Evolutionary conservation across 2,113 vertebrate species (phyloP), one percentile per base, ranked within the genome.

Genomic region (Neogale vison): DNA sequence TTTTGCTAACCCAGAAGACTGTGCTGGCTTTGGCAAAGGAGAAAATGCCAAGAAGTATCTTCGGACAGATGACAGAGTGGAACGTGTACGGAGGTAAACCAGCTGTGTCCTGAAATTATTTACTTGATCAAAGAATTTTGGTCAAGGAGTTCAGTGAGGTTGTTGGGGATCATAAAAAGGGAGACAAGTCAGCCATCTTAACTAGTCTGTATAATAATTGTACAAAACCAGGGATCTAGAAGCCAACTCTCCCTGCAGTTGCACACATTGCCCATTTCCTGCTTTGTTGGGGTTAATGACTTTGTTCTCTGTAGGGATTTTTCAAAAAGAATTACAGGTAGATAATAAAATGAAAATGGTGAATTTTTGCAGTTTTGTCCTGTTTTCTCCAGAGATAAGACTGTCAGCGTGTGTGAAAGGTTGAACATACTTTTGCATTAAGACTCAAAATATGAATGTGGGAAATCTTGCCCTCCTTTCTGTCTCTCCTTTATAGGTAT

Each of bases 1-100:
- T 10, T 99, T 99, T 98, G 94, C 1, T n/a, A 99, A 99, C 88
- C 98, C 98, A 34, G 99, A 99, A 98, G 99, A 99, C 93, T 39
- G 36, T 17, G 82, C 8, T 17, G 0, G 29, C 0, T 67, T 97
- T 63, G 98, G 96, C 52, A 99, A 98, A 89, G 98, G 98, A 0
- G 98, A 98, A 31, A 98, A 18, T 36, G 97, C 98, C 13, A 99
- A 99, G 97, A 99, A 99, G 65, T 98, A 77, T 36, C 18, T 99
- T 61, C 98, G 98, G n/a, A 98, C 97, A 13, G 99, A 99, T 95
- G 69, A 98, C 6, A 98, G 98, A 23, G 99, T 99, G 0, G 99
- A 99, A 84, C 99, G 99, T 3, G 99, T 98, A 0, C 98, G 99
- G 90, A 99, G 99, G 99, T 99, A 98, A 98, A 26, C 34, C 4